These are phyloP conservation scores for Bubo scandiacus DNA, from an alignment of 2,113 vertebrate genomes.

Conservation along the genomic window DNA sequence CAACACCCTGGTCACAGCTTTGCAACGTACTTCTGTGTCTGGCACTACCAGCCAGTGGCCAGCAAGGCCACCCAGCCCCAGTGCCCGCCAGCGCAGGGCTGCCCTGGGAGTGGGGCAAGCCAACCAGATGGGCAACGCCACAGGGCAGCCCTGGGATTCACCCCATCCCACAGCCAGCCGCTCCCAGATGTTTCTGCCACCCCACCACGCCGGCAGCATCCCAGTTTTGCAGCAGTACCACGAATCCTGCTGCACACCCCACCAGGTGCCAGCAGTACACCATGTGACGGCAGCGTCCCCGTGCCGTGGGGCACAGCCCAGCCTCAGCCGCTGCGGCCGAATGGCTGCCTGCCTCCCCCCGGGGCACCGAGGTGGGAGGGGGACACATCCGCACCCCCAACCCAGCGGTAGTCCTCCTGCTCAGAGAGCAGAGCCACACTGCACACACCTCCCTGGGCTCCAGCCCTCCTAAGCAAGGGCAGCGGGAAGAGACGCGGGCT, in stretches of 20 bases:
- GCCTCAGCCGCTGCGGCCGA: background rate
- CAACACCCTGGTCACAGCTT: background rate
- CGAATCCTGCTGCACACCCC: rapidly evolving
- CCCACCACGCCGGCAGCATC: background rate
- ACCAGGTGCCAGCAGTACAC: background rate
- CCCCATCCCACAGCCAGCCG: rapidly evolving
- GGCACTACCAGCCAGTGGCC: rapidly evolving
- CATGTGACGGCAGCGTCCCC: rapidly evolving
- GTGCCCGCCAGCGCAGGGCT: background rate
- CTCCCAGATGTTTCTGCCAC: background rate
- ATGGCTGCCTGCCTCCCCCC: no score
- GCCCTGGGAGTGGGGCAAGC: background rate
- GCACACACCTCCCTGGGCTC: background rate
- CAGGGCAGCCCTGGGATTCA: rapidly evolving
- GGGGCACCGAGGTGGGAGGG: background rate
- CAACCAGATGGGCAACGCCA: background rate
- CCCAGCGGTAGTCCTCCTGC: background rate
- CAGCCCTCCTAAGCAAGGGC: background rate
- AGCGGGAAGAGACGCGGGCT: rapidly evolving
- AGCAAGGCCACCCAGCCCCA: background rate
- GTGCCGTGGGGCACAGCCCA: rapidly evolving
- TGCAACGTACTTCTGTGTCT: background rate
- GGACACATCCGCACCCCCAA: background rate
- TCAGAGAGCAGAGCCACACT: background rate
- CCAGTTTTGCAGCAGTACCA: background rate